Conservation (phyloP, 2,113 vertebrate genomes). For the Pseudopodoces humilis region DNA sequence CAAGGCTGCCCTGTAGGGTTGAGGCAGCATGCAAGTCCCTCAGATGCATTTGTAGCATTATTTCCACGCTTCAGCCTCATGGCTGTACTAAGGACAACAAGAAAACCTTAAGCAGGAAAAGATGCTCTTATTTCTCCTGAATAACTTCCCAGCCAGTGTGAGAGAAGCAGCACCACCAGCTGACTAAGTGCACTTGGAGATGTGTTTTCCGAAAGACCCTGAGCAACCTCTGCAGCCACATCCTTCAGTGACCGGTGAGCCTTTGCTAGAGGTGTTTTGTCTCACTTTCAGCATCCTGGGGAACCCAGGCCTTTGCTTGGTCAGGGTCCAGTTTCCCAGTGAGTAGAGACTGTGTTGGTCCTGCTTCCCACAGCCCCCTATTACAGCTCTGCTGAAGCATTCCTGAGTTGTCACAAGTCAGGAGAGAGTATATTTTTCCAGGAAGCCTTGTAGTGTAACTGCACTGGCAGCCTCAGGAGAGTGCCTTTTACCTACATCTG, state of each 20-base stretch:
- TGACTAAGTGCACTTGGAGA: background rate
- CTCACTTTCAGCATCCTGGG: background rate
- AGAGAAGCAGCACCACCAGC: background rate
- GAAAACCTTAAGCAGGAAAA: background rate
- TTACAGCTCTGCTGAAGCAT: background rate
- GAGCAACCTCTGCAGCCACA: background rate
- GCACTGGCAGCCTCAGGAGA: background rate
- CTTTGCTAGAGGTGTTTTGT: background rate
- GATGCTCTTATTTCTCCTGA: background rate
- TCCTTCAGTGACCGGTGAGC: rapidly evolving
- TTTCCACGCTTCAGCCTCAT: background rate
- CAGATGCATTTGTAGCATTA: background rate
- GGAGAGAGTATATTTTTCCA: background rate
- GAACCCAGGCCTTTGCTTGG: background rate
- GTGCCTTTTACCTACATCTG: background rate
- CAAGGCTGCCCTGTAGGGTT: background rate
- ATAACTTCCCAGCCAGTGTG: background rate
- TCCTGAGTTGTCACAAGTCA: background rate
- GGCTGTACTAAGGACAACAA: background rate
- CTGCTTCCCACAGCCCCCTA: background rate
- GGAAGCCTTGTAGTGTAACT: background rate
- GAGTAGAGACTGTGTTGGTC: background rate
- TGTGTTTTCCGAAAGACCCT: background rate
- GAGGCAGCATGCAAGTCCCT: background rate
- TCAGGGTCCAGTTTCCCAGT: background rate